Evolutionary conservation across 1,140 invertebrate species (phyloP).

Genomic region (Camponotus pennsylvanicus): DNA sequence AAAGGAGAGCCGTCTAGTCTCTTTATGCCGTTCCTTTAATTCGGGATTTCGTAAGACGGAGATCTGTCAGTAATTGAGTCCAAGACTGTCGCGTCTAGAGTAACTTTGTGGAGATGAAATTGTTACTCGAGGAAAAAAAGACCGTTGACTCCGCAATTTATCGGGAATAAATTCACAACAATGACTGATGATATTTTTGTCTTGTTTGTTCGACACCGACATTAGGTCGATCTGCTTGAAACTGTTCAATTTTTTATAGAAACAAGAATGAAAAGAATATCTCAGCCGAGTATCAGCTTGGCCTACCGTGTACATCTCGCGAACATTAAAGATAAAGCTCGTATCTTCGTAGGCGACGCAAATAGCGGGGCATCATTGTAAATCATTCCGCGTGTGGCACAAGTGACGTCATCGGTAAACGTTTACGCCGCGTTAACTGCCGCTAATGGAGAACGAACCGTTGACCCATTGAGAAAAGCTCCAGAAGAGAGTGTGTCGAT

Average conservation of each 20-base stretch:
- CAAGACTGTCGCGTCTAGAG: neutral
- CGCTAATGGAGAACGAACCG: conserved; percentile 68
- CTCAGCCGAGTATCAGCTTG: conserved; percentile 11
- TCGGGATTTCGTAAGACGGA: conserved; percentile 11
- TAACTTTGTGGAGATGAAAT: neutral
- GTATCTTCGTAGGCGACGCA: conserved; percentile 26
- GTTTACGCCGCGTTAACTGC: conserved; percentile 69
- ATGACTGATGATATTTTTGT: neutral
- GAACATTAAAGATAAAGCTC: conserved; percentile 28
- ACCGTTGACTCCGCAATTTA: neutral
- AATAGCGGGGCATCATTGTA: conserved; percentile 15
- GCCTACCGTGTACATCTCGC: neutral
- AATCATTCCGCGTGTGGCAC: conserved; percentile 58
- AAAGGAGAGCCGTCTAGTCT: neutral
- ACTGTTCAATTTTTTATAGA: neutral
- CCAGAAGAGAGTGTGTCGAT: conserved; percentile 53
- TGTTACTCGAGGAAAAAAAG: neutral
- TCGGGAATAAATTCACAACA: neutral
- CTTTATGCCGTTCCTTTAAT: neutral
- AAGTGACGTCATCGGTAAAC: conserved; percentile 68
- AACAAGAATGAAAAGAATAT: neutral
- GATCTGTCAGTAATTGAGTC: neutral
- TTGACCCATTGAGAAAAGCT: conserved; percentile 66
- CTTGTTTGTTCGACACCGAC: neutral
- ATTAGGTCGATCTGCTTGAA: neutral